These are phyloP conservation scores for mouse (Mus musculus) DNA, from an alignment of 2,113 vertebrate species.

Conservation along the genomic window DNA sequence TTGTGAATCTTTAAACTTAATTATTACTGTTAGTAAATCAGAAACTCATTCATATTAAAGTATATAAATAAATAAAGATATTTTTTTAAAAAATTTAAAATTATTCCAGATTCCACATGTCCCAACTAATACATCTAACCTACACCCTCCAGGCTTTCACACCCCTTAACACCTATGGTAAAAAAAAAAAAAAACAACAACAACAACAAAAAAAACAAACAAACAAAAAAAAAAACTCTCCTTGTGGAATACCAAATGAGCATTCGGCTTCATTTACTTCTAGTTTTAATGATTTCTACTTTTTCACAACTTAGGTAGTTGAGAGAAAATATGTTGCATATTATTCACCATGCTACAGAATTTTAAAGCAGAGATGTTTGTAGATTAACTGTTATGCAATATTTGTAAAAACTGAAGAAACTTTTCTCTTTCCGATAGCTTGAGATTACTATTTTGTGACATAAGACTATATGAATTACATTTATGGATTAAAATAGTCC, in stretches of 20 bases:
- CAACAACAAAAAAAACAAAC: no score
- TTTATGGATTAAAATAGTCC: neutral
- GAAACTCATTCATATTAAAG: neutral
- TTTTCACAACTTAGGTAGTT: neutral
- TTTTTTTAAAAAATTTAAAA: neutral
- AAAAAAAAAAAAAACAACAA: neutral
- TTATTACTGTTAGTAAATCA: neutral
- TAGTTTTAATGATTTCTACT: neutral
- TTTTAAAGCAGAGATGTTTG: neutral
- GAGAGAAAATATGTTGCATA: conserved; percentile 7
- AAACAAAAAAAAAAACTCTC: neutral
- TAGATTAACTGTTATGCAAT: neutral
- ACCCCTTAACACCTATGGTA: neutral
- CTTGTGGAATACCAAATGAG: neutral
- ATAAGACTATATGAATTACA: neutral
- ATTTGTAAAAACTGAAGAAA: conserved; percentile 14
- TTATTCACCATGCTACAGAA: neutral
- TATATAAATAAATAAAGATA: neutral
- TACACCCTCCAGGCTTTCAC: neutral
- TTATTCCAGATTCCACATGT: neutral
- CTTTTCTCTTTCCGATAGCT: neutral
- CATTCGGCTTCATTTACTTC: neutral
- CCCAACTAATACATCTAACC: neutral
- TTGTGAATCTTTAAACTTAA: neutral
- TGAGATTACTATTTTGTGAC: neutral